Percentiles rank a stretch among this genome's conserved stretches.
These are phyloP conservation scores for Micromussa lordhowensis DNA, from an alignment of 92 coral and sea anemone genomes.

Conservation along the genomic window DNA sequence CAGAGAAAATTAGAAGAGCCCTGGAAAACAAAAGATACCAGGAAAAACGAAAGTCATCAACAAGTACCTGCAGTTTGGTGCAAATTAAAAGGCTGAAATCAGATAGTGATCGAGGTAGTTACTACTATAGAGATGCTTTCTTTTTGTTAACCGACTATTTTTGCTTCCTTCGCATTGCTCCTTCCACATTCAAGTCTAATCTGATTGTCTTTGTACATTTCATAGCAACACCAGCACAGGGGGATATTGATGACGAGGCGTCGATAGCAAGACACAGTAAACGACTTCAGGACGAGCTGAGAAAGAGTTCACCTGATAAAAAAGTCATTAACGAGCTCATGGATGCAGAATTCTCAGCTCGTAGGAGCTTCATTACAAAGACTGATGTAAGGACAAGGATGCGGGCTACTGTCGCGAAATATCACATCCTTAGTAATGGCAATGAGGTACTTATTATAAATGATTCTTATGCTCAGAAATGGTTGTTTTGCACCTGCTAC, in stretches of 20 bases:
- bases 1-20: slow-evolving; percentile 11
- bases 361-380: slow-evolving; percentile 7
- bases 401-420: slow-evolving; percentile 12
- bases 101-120: slow-evolving; percentile 16
- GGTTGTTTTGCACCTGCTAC: background rate
- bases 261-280: slow-evolving; percentile 19
- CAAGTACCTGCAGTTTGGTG: background rate
- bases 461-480: background rate
- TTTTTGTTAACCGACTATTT: background rate
- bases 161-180: no score
- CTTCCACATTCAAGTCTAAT: background rate
- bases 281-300: slow-evolving; percentile 17
- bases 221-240: background rate
- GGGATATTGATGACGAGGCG: slow-evolving; percentile 10
- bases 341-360: slow-evolving; percentile 9
- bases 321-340: slow-evolving; percentile 17
- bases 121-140: background rate
- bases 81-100: slow-evolving; percentile 5
- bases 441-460: background rate
- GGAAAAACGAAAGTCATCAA: background rate
- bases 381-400: slow-evolving; percentile 13
- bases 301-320: slow-evolving; percentile 1
- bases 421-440: slow-evolving; percentile 21
- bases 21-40: slow-evolving; percentile 17
- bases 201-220: background rate